Evolutionary conservation across 2,888 invertebrate genomes (phyloP), one percentile per base, ranked within the genome.

Genomic region (Drosophila nigricruria): DNA sequence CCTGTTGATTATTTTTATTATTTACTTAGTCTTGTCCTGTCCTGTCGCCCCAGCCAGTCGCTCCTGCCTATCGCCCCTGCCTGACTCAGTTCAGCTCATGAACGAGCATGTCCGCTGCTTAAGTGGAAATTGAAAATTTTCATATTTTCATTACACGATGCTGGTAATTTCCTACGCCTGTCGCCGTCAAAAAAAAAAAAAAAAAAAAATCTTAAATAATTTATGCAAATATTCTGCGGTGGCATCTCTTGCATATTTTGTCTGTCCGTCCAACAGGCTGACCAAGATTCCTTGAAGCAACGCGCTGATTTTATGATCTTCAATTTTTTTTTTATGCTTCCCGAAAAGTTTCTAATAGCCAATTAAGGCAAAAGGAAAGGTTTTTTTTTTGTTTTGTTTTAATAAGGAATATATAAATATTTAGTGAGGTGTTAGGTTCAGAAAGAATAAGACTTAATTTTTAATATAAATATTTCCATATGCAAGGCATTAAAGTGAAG

Each of bases 71-170:
- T 20, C 0, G 12, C 20, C 50, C 25, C 18, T 0, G 30, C 3
- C 4, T 6, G 12, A 1, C 18, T 30, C 42, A 43, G 42, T 10
- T 5, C 30, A 8, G 32, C 50, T 20, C 20, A 47, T n/a, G 27
- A 27, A 47, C 27, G 47, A 27, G 45, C 78, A 25, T 56, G 77
- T 72, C 67, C 62, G 57, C 57, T 65, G 65, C 70, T 65, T 79
- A 73, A 84, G 82, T 85, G 84, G 77, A 84, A 88, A 84, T 89
- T 84, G 82, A 84, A 83, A 77, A 85, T 84, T 89, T 79, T 88
- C 88, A 82, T 86, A 88, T 88, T 83, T 83, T 89, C 82, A 74
- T 89, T 89, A 82, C 36, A 43, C 62, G 68, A 18, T 45, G 54
- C 50, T 70, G 68, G 82, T 78, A 73, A 89, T 86, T 77, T 85